phyloP scores from a whole-genome alignment of 92 coral and sea anemone species.

The Nematostella vectensis region DNA sequence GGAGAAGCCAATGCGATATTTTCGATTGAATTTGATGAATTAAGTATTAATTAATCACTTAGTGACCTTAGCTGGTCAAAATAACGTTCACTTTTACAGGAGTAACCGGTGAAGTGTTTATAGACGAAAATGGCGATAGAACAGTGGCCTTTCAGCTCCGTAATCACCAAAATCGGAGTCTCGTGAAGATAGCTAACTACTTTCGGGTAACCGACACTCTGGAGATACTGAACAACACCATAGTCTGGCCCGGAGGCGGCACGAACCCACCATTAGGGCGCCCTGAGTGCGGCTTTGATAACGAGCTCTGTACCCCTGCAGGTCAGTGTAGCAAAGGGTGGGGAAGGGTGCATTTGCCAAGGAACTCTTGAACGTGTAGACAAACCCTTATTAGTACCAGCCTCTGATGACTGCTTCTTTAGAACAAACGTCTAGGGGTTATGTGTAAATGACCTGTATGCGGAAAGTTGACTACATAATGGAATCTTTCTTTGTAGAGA shows the following conservation, averaged over 20 bases:
- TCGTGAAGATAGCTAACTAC: slow-evolving; percentile 34
- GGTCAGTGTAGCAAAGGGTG: slow-evolving; percentile 40
- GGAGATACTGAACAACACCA: slow-evolving; percentile 11
- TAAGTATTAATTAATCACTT: no score
- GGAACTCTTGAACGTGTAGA: no score
- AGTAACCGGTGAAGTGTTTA: slow-evolving; percentile 37
- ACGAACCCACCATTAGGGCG: slow-evolving; percentile 49
- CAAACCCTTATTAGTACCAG: neutral
- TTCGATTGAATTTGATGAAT: no score
- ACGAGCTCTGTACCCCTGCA: slow-evolving; percentile 49
- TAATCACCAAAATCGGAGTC: slow-evolving; percentile 31
- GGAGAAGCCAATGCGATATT: no score
- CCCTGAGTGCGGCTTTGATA: slow-evolving; percentile 64
- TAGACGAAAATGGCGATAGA: slow-evolving; percentile 58
- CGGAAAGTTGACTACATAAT: no score
- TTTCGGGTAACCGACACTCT: slow-evolving; percentile 14
- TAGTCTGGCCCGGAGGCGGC: slow-evolving; percentile 65
- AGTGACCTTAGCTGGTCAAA: no score
- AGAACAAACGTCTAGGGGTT: no score
- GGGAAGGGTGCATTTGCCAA: no score
- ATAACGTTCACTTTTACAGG: no score
- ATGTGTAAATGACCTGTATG: no score
- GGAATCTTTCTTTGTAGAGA: slow-evolving; percentile 17
- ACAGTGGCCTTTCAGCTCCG: slow-evolving; percentile 33
- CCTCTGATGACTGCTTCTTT: no score